Evolutionary conservation across 2,113 vertebrate species (phyloP).

Genomic region (Nyctibius bracteatus): DNA sequence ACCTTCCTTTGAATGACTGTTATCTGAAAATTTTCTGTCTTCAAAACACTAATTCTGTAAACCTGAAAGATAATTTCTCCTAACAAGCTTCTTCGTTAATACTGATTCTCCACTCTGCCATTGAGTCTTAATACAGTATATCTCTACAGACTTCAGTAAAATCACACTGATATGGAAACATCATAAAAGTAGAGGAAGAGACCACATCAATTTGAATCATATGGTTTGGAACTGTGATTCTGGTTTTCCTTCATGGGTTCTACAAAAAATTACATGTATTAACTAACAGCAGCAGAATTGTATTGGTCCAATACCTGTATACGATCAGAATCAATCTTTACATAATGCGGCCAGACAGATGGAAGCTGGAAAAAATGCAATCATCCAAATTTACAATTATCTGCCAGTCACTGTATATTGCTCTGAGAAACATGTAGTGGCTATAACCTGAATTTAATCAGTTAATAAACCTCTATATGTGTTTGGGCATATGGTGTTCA

Average conservation of each 20-base stretch:
- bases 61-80: not conserved
- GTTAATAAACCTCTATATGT: not conserved
- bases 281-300: not conserved
- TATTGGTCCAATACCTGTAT: not conserved
- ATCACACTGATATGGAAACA: rapidly evolving
- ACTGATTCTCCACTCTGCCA: not conserved
- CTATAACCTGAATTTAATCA: not conserved
- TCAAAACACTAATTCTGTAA: not conserved
- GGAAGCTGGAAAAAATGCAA: not conserved
- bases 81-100: not conserved
- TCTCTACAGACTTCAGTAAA: not conserved
- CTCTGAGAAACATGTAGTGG: not conserved
- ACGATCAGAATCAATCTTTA: not conserved
- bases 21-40: not conserved
- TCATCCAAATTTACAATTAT: not conserved
- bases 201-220: not conserved
- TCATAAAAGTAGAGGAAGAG: not conserved
- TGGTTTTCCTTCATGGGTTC: not conserved
- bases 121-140: not conserved
- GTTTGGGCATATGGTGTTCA: not conserved
- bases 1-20: not conserved
- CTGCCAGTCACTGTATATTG: not conserved
- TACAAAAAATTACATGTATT: not conserved
- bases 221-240: not conserved
- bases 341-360: not conserved